Conservation (phyloP, 2,797 vertebrate species). For the Alca torda region DNA sequence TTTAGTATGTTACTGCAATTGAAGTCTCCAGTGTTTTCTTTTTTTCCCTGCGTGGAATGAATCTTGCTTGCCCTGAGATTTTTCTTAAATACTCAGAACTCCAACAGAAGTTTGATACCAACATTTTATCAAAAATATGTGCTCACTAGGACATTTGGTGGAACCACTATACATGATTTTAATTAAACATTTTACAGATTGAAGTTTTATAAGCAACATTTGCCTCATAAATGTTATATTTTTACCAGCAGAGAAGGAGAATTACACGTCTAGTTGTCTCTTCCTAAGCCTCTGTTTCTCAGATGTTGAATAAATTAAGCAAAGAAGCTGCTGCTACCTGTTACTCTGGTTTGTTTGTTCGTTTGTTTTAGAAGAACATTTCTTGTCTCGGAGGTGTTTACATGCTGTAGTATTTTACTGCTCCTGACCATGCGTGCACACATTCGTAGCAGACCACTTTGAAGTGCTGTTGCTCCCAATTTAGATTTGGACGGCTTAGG, state of each 20-base stretch:
- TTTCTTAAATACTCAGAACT: not conserved
- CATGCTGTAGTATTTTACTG: not conserved
- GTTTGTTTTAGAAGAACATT: not conserved
- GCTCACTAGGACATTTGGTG: not conserved
- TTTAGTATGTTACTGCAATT: not conserved
- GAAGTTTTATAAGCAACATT: not conserved
- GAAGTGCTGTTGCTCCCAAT: not conserved
- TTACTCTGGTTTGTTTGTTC: not conserved
- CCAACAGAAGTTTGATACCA: not conserved
- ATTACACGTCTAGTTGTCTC: not conserved
- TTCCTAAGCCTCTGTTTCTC: not conserved
- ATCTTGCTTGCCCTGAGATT: not conserved
- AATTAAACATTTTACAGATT: not conserved
- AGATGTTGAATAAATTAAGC: not conserved
- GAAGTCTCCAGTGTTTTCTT: not conserved
- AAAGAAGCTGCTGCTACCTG: not conserved
- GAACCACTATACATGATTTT: not conserved
- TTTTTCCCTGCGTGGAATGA: not conserved
- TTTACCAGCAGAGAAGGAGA: not conserved
- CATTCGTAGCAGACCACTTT: accelerated
- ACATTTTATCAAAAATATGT: not conserved
- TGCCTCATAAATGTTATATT: not conserved
- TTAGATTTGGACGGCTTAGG: not conserved
- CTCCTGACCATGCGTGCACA: not conserved
- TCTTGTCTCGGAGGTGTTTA: not conserved